Evolutionary conservation across 1,140 invertebrate species (phyloP).

Genomic region (Campoletis sonorensis): DNA sequence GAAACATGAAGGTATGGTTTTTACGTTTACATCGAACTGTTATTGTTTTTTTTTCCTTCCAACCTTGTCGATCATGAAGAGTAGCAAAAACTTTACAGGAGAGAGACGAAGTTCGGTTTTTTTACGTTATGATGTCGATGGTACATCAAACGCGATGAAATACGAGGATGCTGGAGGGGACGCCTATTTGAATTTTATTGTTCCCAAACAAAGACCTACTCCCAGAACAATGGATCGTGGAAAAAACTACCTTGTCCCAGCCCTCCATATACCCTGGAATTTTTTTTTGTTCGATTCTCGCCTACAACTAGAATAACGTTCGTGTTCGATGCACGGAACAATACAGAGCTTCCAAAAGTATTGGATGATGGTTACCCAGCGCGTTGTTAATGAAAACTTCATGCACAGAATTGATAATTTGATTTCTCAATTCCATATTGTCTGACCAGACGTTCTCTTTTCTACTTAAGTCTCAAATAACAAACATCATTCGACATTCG

Average conservation of each 20-base stretch:
- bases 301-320: neutral
- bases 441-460: neutral
- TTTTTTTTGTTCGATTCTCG: neutral
- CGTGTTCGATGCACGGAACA: neutral
- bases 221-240: conserved; percentile 1
- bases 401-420: neutral
- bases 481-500: too few species aligned
- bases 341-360: neutral
- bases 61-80: neutral
- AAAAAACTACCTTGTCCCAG: neutral
- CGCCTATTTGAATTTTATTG: conserved; percentile 13
- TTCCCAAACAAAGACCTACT: conserved; percentile 13
- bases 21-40: neutral
- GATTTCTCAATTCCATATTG: neutral
- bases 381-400: neutral
- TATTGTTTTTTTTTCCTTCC: neutral
- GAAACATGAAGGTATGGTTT: neutral
- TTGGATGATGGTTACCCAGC: neutral
- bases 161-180: neutral
- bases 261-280: neutral
- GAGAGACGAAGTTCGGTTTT: neutral
- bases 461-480: neutral
- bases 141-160: conserved; percentile 15
- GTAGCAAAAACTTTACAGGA: neutral
- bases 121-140: neutral